Conservation (phyloP, 1,140 invertebrate genomes). For the Calycopis cecrops region DNA sequence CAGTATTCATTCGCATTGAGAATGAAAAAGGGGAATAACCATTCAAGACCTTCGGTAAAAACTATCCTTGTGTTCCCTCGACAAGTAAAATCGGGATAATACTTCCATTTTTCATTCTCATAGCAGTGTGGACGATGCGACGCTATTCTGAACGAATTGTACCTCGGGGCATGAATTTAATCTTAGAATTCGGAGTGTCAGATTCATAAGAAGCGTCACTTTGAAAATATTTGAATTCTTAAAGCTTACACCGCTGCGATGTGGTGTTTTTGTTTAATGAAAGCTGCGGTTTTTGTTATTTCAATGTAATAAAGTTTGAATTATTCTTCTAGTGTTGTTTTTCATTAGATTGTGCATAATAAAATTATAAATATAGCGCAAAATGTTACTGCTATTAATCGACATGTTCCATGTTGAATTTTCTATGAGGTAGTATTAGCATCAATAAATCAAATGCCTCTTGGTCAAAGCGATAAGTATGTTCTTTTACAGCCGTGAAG, state of each 20-base stretch:
- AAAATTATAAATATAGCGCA: too few relatives aligned
- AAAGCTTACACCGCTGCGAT: not conserved
- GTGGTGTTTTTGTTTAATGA: not conserved
- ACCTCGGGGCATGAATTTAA: slow-evolving; percentile 70
- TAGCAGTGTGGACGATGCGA: slow-evolving; percentile 53
- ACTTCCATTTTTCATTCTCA: slow-evolving; percentile 60
- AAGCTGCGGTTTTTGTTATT: not conserved
- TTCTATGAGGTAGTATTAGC: too few relatives aligned
- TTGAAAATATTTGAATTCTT: slow-evolving; percentile 43
- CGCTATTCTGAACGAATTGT: slow-evolving; percentile 57
- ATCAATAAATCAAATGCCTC: too few relatives aligned
- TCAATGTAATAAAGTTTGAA: not conserved
- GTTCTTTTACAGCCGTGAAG: too few relatives aligned
- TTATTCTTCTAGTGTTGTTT: too few relatives aligned
- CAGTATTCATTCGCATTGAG: slow-evolving; percentile 11
- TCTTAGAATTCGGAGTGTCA: slow-evolving; percentile 61
- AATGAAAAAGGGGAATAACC: slow-evolving; percentile 11
- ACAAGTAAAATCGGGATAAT: slow-evolving; percentile 64
- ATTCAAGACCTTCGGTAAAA: slow-evolving; percentile 33
- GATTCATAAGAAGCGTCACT: slow-evolving; percentile 59
- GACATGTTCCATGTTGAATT: too few relatives aligned
- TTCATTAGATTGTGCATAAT: too few relatives aligned
- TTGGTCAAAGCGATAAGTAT: too few relatives aligned
- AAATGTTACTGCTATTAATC: too few relatives aligned
- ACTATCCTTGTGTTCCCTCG: slow-evolving; percentile 52